phyloP scores from a whole-genome alignment of 2,888 invertebrate genomes.

The Spilosoma lubricipeda region DNA sequence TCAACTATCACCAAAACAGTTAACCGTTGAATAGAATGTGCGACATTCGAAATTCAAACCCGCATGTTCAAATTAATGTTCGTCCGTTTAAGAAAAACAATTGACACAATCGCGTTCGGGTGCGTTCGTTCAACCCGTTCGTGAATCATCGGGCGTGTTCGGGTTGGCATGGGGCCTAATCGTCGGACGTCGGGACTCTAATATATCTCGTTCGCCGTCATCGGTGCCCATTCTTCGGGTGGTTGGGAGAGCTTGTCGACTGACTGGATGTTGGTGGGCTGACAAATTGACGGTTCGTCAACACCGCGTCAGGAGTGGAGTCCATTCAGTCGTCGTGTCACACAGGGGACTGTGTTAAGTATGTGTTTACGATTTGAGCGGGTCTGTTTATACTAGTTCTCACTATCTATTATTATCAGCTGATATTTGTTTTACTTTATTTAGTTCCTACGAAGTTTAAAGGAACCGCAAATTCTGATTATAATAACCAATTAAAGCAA shows the following conservation, averaged over 20 bases:
- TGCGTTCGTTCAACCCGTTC: constrained; percentile 75
- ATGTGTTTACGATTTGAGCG: constrained; percentile 43
- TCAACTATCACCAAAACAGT: constrained; percentile 49
- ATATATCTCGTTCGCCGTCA: constrained; percentile 82
- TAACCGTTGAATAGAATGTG: constrained; percentile 53
- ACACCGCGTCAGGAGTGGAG: constrained; percentile 57
- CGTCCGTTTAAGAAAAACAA: constrained; percentile 82
- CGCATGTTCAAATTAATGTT: constrained; percentile 77
- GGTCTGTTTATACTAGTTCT: constrained; percentile 7
- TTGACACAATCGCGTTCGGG: constrained; percentile 73
- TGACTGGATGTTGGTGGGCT: constrained; percentile 78
- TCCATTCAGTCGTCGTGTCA: constrained; percentile 57
- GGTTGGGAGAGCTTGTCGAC: constrained; percentile 76
- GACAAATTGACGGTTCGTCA: constrained; percentile 82
- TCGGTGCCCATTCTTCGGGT: constrained; percentile 81
- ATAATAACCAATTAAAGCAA: constrained; percentile 33
- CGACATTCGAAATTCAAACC: constrained; percentile 72
- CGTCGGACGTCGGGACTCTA: constrained; percentile 76
- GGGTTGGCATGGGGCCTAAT: constrained; percentile 83
- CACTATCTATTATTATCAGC: neutral
- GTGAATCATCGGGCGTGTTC: constrained; percentile 75
- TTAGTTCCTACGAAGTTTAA: neutral
- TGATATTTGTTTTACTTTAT: neutral
- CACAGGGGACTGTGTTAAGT: constrained; percentile 51
- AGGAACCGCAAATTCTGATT: constrained; percentile 19